These are phyloP conservation scores for Lagodon rhomboides DNA, from an alignment of 2,797 vertebrate species.

Conservation along the genomic window DNA sequence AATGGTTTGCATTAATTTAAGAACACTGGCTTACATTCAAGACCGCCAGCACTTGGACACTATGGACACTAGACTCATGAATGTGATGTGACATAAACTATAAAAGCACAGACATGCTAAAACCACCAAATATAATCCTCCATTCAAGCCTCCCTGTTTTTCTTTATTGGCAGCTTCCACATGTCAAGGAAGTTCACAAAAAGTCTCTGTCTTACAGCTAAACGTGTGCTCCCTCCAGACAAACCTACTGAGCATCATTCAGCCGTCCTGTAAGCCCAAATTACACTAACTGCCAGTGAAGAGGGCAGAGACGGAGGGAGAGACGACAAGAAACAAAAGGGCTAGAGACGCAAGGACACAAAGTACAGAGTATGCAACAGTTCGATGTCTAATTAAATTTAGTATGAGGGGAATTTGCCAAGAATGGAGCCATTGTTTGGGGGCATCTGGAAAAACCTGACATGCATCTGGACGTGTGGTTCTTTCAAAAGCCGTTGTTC, in stretches of 20 bases:
- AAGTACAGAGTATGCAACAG: constrained; percentile 36
- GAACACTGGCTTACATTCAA: background rate
- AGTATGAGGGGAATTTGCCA: constrained; percentile 45
- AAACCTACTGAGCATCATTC: constrained; percentile 27
- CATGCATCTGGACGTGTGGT: constrained; percentile 48
- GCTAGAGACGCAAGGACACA: constrained; percentile 42
- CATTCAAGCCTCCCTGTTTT: background rate
- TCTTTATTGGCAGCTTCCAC: background rate
- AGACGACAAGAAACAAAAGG: constrained; percentile 41
- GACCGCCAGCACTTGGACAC: background rate
- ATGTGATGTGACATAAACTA: background rate
- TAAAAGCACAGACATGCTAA: constrained; percentile 5
- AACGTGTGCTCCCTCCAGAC: constrained; percentile 7
- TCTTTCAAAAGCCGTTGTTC: constrained; percentile 52
- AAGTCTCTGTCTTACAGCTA: background rate
- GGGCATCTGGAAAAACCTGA: constrained; percentile 70
- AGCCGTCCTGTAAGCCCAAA: constrained; percentile 39
- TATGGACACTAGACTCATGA: background rate
- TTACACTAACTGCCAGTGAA: constrained; percentile 35
- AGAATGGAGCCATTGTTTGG: constrained; percentile 70
- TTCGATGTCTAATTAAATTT: constrained; percentile 65
- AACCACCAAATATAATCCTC: background rate
- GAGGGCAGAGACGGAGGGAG: background rate
- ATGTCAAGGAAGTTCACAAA: constrained; percentile 10
- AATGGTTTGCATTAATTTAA: background rate